Evolutionary conservation across 1,140 invertebrate species (phyloP), one percentile per base, ranked within the genome.

Genomic region (Streblospio benedicti): DNA sequence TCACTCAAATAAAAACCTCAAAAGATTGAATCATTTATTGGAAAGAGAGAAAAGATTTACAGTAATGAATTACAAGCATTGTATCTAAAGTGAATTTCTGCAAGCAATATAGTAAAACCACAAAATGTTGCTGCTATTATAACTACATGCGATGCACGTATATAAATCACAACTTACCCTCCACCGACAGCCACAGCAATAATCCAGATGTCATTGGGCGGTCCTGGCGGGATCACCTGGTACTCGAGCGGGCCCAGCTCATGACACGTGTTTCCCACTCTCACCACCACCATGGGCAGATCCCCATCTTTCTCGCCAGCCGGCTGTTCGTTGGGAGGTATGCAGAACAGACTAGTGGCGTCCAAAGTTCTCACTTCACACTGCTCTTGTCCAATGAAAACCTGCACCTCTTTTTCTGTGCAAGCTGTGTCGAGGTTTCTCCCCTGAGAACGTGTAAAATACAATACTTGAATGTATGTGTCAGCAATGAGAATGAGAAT

Each of bases 291-390:
- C 14, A 53, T n/a, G 35, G n/a, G 9, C n/a, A 38, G 35, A 38
- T 9, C 35, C 9, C n/a, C n/a, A 9, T 38, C 9, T 38, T 38
- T 9, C 35, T 86, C 78, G 16, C 89, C 90, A 72, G 85, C 33
- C 2, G 83, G 69, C n/a, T 94, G 93, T 68, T 91, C 87, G 45
- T 84, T 51, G 0, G 79, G 79, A 23, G 74, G 72, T 18, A 66
- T 72, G 67, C 94, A 98, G 16, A 94, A 85, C 4, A 97, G 78
- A 72, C 96, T 91, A 20, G 85, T 87, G 66, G 86, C 82, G 0
- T 91, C 90, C 6, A 97, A 78, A 43, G 92, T 93, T 1, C 93
- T 96, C 1, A 97, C 88, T 79, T 96, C 97, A 71, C 94, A 97
- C 4, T 83, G 81, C 67, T 85, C 80, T 0, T 83, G 85, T 0